Percentiles rank a stretch among this genome's conserved stretches.
Evolutionary conservation across 2,888 invertebrate species (phyloP).

Genomic region (Trachelus stipa): DNA sequence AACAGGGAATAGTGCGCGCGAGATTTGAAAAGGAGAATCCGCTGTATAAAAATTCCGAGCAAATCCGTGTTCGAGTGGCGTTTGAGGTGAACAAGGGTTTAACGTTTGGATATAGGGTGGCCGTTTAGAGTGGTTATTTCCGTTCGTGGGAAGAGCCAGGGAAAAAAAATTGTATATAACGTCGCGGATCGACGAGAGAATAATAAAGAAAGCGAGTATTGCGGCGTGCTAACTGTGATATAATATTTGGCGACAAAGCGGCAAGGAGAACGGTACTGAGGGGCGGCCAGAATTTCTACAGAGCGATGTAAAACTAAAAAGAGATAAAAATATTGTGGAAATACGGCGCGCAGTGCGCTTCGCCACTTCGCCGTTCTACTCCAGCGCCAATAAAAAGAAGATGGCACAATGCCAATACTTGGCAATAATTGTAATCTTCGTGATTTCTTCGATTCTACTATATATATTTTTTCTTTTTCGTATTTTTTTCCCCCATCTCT

Average conservation of each 20-base stretch:
- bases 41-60: constrained; percentile 6
- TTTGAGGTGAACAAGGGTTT: constrained; percentile 15
- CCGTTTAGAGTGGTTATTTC: not conserved
- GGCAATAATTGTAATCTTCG: constrained; percentile 6
- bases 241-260: constrained; percentile 12
- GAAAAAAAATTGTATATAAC: constrained; percentile 18
- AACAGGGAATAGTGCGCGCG: not conserved
- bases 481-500: not conserved
- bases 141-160: not conserved
- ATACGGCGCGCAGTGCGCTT: not conserved
- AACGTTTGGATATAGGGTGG: not conserved
- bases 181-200: constrained; percentile 1
- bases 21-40: constrained; percentile 14
- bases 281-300: not conserved
- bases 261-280: not conserved
- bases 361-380: not conserved
- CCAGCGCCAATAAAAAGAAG: not conserved
- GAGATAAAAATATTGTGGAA: not conserved
- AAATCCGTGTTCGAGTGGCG: constrained; percentile 20
- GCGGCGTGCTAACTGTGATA: constrained; percentile 23
- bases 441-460: not conserved
- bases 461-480: no score
- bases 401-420: constrained; percentile 4
- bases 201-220: not conserved
- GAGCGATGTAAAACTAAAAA: not conserved